These are phyloP conservation scores for Arctia plantaginis DNA, from an alignment of 2,888 invertebrate species.

Conservation along the genomic window DNA sequence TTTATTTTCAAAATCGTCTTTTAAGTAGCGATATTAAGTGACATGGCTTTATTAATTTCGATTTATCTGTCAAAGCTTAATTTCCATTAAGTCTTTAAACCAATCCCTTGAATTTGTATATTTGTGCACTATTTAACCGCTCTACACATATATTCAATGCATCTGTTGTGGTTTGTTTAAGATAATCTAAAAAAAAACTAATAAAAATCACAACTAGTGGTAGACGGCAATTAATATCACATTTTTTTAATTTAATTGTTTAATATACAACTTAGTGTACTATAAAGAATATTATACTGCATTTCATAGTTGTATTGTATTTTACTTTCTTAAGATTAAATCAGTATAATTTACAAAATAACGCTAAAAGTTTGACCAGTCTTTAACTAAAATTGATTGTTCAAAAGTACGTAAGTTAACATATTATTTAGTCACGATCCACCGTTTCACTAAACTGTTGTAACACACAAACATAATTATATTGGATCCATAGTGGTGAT, in stretches of 20 bases:
- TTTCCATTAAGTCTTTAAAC: not conserved
- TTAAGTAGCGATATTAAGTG: not conserved
- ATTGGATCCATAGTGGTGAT: conserved; percentile 29
- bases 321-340: not conserved
- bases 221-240: no score
- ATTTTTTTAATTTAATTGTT: no score
- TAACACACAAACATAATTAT: conserved; percentile 12
- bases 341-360: not conserved
- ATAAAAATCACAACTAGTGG: no score
- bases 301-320: no score
- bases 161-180: no score
- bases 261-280: no score
- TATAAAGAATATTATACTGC: no score
- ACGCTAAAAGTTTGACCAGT: no score
- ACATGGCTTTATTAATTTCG: not conserved
- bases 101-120: not conserved
- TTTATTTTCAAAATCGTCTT: not conserved
- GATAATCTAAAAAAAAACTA: no score
- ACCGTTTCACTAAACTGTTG: not conserved
- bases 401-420: not conserved
- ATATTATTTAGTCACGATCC: not conserved
- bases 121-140: not conserved
- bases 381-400: not conserved
- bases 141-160: no score
- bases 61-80: not conserved